Evolutionary conservation across 2,888 invertebrate genomes (phyloP).

Genomic region (Drosophila austrosaltans): DNA sequence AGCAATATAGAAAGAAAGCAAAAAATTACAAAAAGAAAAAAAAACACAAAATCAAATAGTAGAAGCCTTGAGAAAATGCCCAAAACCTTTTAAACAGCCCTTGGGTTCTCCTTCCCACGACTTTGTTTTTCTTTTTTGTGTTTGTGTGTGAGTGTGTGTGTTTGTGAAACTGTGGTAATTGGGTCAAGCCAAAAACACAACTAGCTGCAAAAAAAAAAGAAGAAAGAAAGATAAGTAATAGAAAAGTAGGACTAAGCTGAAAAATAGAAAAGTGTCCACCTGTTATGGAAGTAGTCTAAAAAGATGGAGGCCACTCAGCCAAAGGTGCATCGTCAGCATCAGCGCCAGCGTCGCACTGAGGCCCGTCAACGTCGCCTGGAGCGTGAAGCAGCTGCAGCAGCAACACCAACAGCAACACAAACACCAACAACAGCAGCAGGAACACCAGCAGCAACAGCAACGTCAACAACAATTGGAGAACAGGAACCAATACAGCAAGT

Average conservation of each 20-base stretch:
- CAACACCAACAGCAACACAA: constrained; percentile 42
- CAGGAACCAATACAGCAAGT: not conserved
- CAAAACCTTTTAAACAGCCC: constrained; percentile 11
- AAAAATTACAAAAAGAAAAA: too few relatives aligned
- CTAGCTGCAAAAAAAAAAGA: constrained; percentile 55
- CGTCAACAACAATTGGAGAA: not conserved
- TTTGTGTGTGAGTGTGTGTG: constrained; percentile 25
- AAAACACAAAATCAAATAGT: not conserved
- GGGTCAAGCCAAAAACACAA: constrained; percentile 62
- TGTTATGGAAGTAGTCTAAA: constrained; percentile 71
- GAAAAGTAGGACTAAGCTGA: constrained; percentile 37
- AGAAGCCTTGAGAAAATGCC: not conserved
- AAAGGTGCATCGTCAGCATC: constrained; percentile 83
- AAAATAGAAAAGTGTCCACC: constrained; percentile 51
- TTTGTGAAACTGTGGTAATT: constrained; percentile 55
- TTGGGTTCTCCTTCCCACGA: constrained; percentile 15
- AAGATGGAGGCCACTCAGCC: constrained; percentile 82
- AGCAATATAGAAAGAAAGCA: not conserved
- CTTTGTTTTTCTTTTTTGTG: constrained; percentile 31
- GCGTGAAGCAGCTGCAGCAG: constrained; percentile 72
- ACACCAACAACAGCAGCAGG: constrained; percentile 20
- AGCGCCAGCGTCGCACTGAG: constrained; percentile 81
- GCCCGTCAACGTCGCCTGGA: constrained; percentile 80
- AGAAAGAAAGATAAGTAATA: constrained; percentile 5
- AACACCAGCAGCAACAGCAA: not conserved